A percentile compares a stretch with the other conserved stretches of the same genome.
Conservation (phyloP, 2,888 invertebrate species). For the Aelia acuminata region DNA sequence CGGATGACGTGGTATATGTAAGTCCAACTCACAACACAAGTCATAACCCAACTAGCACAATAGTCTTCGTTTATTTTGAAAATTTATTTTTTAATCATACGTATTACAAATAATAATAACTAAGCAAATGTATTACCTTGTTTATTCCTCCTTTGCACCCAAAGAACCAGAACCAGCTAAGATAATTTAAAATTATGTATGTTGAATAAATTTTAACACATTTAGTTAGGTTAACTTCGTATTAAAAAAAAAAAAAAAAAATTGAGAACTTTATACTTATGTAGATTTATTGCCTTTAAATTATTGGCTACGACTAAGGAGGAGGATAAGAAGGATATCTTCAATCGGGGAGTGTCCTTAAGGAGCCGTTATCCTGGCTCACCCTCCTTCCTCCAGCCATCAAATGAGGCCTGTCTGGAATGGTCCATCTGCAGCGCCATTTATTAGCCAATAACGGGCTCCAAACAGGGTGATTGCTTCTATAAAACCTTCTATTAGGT, state of each 20-base stretch:
- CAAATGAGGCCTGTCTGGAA: neutral
- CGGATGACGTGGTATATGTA: too few relatives aligned
- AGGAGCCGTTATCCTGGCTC: neutral
- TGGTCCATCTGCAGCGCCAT: neutral
- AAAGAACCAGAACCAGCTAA: slow-evolving; percentile 8
- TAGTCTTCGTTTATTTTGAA: too few relatives aligned
- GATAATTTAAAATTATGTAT: neutral
- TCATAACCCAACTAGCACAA: too few relatives aligned
- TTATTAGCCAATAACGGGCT: neutral
- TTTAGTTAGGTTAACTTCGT: neutral
- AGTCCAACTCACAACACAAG: too few relatives aligned
- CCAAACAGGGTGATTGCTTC: neutral
- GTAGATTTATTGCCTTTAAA: too few relatives aligned
- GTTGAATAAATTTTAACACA: neutral
- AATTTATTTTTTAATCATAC: neutral
- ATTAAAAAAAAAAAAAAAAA: neutral
- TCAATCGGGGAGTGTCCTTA: neutral
- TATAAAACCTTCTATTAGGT: neutral
- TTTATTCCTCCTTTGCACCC: slow-evolving; percentile 17
- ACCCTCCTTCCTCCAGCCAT: neutral
- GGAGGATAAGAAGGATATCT: neutral
- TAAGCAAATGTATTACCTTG: neutral
- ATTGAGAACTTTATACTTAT: too few relatives aligned
- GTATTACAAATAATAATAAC: slow-evolving; percentile 43
- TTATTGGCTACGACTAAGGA: neutral